Evolutionary conservation across 2,797 vertebrate genomes (phyloP).

Genomic region (Melanotaenia parkinsoni): DNA sequence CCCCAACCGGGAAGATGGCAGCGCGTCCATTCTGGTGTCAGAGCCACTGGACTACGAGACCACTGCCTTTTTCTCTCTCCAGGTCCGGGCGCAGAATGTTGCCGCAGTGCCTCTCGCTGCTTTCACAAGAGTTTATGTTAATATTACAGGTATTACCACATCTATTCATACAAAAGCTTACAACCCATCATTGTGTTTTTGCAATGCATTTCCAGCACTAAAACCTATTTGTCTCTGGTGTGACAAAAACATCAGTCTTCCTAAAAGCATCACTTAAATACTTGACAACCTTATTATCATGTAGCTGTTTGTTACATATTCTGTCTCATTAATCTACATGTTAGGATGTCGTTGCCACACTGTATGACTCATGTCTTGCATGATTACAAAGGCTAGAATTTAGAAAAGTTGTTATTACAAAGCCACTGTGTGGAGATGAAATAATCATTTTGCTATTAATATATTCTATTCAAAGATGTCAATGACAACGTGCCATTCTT

Average conservation of each 20-base stretch:
- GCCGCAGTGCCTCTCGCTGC: constrained; percentile 89
- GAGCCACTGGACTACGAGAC: constrained; percentile 92
- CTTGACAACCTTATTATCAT: background rate
- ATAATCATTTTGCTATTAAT: constrained; percentile 25
- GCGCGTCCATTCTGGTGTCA: constrained; percentile 89
- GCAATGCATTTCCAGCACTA: background rate
- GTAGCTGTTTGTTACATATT: background rate
- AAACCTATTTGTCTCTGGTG: background rate
- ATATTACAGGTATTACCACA: constrained; percentile 86
- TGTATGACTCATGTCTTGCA: constrained; percentile 1
- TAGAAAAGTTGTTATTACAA: constrained; percentile 6
- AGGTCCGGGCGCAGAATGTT: constrained; percentile 90
- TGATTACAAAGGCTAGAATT: background rate
- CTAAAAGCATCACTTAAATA: background rate
- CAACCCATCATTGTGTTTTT: constrained; percentile 4
- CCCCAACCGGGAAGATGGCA: constrained; percentile 89
- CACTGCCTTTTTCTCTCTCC: constrained; percentile 86
- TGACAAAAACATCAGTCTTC: background rate
- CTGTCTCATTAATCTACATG: constrained; percentile 15
- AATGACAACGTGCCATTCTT: constrained; percentile 96
- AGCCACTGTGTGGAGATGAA: constrained; percentile 16
- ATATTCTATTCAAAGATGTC: constrained; percentile 82
- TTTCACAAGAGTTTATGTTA: constrained; percentile 86
- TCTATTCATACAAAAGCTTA: background rate
- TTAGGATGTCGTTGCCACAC: background rate